phyloP scores from a whole-genome alignment of 2,797 vertebrate species.

The Emydoidea blandingii region DNA sequence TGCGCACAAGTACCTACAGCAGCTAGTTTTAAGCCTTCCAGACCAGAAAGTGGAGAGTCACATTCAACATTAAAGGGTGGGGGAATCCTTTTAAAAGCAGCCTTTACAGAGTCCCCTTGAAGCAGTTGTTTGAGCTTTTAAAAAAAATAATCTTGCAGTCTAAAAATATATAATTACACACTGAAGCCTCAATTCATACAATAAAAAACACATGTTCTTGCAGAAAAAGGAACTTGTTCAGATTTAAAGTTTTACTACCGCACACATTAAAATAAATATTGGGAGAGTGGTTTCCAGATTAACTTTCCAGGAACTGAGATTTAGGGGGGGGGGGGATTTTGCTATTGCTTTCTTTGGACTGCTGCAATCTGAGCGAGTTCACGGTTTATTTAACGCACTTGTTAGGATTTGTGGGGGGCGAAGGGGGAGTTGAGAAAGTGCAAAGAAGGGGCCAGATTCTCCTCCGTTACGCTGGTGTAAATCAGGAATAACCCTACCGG shows the following conservation, averaged over 20 bases:
- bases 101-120: constrained; percentile 30
- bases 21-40: not conserved
- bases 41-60: constrained; percentile 34
- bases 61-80: not conserved
- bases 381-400: too few relatives aligned
- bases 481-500: not conserved
- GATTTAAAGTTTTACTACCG: not conserved
- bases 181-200: constrained; percentile 39
- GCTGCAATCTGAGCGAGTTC: too few relatives aligned
- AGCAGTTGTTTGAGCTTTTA: not conserved
- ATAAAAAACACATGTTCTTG: constrained; percentile 60
- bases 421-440: too few relatives aligned
- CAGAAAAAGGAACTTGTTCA: not conserved
- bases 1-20: not conserved
- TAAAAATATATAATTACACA: constrained; percentile 73
- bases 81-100: constrained; percentile 64
- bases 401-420: not conserved
- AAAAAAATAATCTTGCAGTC: not conserved
- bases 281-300: too few relatives aligned
- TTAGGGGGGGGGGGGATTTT: not conserved
- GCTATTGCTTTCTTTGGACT: not conserved
- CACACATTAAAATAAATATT: not conserved
- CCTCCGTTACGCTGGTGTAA: not conserved
- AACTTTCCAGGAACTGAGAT: not conserved
- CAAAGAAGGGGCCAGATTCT: not conserved